A percentile compares a stretch with the other conserved stretches of the same genome.
Conservation (phyloP, 2,888 invertebrate species). For the Chymomyza amoena region DNA sequence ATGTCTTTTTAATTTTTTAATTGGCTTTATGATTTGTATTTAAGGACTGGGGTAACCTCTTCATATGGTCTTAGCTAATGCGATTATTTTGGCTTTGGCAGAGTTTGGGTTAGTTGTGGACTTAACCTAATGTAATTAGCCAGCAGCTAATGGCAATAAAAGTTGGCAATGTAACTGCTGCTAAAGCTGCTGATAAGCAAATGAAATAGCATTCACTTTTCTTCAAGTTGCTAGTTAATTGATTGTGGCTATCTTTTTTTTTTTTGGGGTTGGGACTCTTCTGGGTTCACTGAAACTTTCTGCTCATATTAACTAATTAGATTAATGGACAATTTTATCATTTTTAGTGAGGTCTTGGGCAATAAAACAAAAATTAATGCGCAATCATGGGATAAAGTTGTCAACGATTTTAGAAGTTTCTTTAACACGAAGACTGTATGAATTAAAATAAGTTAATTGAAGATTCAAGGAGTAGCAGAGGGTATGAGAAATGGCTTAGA, state of each 20-base stretch:
- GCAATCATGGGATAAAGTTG: no score
- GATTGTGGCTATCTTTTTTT: background rate
- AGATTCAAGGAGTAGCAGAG: no score
- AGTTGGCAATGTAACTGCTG: slow-evolving; percentile 5
- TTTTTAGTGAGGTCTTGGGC: background rate
- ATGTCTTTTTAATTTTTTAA: slow-evolving; percentile 44
- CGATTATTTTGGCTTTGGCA: background rate
- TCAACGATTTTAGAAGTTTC: no score
- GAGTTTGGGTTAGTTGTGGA: background rate
- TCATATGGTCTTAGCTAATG: background rate
- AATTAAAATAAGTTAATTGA: no score
- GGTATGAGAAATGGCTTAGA: no score
- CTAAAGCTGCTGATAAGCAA: background rate
- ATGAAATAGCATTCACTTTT: slow-evolving; percentile 14
- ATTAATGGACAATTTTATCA: background rate
- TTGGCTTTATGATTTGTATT: slow-evolving; percentile 47
- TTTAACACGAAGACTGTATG: no score
- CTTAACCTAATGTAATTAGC: slow-evolving; percentile 11
- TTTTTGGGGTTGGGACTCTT: background rate
- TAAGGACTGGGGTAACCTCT: background rate
- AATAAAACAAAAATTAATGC: no score
- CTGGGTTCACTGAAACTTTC: background rate
- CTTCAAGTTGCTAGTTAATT: background rate
- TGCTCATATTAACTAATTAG: background rate
- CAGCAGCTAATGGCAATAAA: slow-evolving; percentile 8